phyloP scores from a whole-genome alignment of 2,797 vertebrate genomes.

The Epinephelus awoara region DNA sequence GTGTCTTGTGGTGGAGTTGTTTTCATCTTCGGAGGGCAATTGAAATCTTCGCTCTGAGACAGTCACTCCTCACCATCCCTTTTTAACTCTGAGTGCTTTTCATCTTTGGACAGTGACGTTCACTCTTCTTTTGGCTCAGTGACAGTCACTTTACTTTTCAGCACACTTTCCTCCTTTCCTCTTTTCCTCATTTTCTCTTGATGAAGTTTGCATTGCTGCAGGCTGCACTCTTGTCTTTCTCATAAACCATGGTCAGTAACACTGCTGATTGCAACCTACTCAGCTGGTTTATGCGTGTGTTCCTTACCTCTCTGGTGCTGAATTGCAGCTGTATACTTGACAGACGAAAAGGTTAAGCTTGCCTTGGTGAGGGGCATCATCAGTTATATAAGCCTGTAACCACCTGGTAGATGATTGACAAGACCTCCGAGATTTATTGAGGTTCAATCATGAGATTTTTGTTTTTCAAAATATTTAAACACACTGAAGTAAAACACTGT shows the following conservation, averaged over 20 bases:
- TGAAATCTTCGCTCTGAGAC: constrained; percentile 32
- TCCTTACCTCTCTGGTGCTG: constrained; percentile 3
- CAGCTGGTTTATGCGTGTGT: neutral
- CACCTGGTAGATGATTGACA: constrained; percentile 22
- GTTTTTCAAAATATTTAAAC: constrained; percentile 4
- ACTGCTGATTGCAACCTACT: neutral
- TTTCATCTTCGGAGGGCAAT: constrained; percentile 32
- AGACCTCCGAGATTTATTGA: constrained; percentile 10
- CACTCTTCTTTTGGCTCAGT: constrained; percentile 9
- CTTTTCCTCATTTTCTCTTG: constrained; percentile 19
- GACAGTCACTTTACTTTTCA: constrained; percentile 7
- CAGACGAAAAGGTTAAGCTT: neutral
- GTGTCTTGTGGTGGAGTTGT: constrained; percentile 14
- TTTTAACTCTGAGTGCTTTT: constrained; percentile 55
- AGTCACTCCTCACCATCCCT: constrained; percentile 30
- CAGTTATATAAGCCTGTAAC: constrained; percentile 17
- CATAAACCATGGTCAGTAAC: neutral
- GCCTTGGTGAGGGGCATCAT: neutral
- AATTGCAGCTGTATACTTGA: neutral
- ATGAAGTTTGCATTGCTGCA: neutral
- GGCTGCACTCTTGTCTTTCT: constrained; percentile 1
- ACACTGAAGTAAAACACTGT: neutral
- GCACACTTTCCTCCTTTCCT: neutral
- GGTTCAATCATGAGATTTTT: constrained; percentile 2
- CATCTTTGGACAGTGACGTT: constrained; percentile 36